A percentile compares a stretch with the other conserved stretches of the same genome.
phyloP scores from a whole-genome alignment of 2,113 vertebrate species.

The human region GRCh38 chr6:83812501-83813000 shows the following conservation, averaged over 20 bases:
- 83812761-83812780: not conserved
- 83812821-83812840: not conserved
- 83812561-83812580: not conserved
- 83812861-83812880: not conserved
- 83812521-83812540: not conserved
- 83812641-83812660: not conserved
- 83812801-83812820: not conserved
- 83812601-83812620: not conserved
- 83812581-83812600: not conserved
- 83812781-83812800: not conserved
- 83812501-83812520: not conserved
- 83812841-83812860: not conserved
- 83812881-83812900: not conserved
- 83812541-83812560: not conserved
- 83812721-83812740: not conserved
- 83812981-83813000: slow-evolving; percentile 13
- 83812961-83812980: not conserved
- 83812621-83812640: not conserved
- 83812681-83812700: not conserved
- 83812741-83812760: not conserved
- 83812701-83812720: not conserved
- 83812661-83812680: not conserved
- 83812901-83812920: not conserved
- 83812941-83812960: not conserved
- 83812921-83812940: not conserved